Evolutionary conservation across 2,797 vertebrate species (phyloP).

Genomic region (Tamandua tetradactyla): DNA sequence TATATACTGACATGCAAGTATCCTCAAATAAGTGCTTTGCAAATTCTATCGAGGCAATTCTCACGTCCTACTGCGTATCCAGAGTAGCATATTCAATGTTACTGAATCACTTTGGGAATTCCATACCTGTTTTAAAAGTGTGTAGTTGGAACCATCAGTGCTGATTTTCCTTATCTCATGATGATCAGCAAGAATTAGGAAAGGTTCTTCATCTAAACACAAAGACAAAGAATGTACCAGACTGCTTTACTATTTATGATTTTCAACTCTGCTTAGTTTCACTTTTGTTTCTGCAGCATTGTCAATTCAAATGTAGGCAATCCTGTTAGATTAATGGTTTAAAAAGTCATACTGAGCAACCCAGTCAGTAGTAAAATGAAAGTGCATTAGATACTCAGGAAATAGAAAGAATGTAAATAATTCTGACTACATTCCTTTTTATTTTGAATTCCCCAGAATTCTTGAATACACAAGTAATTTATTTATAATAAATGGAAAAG

Average conservation of each 20-base stretch:
- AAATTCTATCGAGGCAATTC: not conserved
- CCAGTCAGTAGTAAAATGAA: not conserved
- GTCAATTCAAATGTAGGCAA: not conserved
- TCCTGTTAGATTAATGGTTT: not conserved
- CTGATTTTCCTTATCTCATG: conserved; percentile 99
- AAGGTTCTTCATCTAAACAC: conserved; percentile 95
- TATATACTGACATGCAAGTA: not conserved
- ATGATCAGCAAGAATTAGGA: conserved; percentile 98
- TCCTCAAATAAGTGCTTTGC: not conserved
- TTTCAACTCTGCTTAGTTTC: not conserved
- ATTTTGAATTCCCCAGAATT: not conserved
- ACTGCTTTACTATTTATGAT: conserved; percentile 10
- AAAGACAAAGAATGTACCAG: conserved; percentile 79
- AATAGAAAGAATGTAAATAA: not conserved
- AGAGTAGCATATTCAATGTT: not conserved
- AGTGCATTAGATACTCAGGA: fast-evolving
- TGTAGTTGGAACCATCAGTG: conserved; percentile 98
- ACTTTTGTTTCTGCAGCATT: not conserved
- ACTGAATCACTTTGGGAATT: not conserved
- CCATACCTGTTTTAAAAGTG: conserved; percentile 96
- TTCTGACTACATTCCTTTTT: not conserved
- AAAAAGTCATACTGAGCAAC: not conserved
- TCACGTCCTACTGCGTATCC: not conserved
- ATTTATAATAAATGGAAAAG: not conserved
- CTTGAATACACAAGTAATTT: not conserved